Evolutionary conservation across 2,888 invertebrate species (phyloP), one percentile per base, ranked within the genome.

Genomic region (Aplocera efformata): DNA sequence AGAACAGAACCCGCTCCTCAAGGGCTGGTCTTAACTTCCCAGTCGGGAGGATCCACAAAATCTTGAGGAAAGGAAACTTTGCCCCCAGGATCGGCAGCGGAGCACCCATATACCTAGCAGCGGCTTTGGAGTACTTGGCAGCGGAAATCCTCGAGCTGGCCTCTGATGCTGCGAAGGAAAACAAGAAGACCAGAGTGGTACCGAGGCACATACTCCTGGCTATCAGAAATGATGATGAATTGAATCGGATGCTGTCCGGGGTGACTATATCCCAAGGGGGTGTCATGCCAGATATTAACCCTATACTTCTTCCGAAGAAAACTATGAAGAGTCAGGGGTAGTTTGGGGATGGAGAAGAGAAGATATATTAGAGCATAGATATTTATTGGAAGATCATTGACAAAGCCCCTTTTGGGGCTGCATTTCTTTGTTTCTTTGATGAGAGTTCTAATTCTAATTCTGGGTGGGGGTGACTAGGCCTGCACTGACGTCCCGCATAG

Each of bases 81-180:
- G 91, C 91, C 0, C 90, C 90, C 20, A 70, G 91, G 17, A 80
- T 91, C 0, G 90, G 90, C 0, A 76, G 50, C 1, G 89, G 89
- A 0, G 90, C 91, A 0, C 79, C 90, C 0, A 79, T 91, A 1
- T 91, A 88, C 53, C 55, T 91, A 0, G 88, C 90, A 0, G 90
- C 90, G 4, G 91, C 90, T 0, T 66, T 92, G 60, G 92, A 92
- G 55, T 92, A 92, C 53, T 63, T 92, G 11, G 90, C 92, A 0
- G 93, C 93, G 9, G 94, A 94, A 79, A 90, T 92, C 9, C 59
- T 92, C 41, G 92, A 92, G 55, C 77, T 92, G 59, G 90, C 92
- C 0, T 86, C 90, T 0, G 90, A 92, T 44, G 92, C 91, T 0
- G 92, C 92, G 0, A 68, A 79, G 24, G 91, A 93, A 38, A 93